Evolutionary conservation across 2,888 invertebrate species (phyloP).

Genomic region (Acholoe squamosa): DNA sequence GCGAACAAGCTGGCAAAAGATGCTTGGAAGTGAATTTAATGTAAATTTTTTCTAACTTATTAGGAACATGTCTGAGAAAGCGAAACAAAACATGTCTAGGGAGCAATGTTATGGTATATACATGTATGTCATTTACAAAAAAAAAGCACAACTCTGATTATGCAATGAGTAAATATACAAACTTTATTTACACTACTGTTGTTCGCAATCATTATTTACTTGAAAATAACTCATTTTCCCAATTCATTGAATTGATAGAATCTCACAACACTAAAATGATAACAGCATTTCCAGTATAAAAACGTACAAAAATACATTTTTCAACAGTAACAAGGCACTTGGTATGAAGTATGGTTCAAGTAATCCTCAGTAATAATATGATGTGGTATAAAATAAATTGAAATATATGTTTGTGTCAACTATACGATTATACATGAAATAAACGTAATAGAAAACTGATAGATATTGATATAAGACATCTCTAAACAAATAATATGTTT

Average conservation of each 20-base stretch:
- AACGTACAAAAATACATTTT: slow-evolving; percentile 9
- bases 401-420: too few relatives aligned
- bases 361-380: neutral
- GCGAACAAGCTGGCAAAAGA: too few relatives aligned
- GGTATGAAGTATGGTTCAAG: neutral
- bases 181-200: slow-evolving; percentile 8
- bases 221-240: neutral
- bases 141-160: neutral
- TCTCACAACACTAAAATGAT: neutral
- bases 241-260: neutral
- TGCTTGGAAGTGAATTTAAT: too few relatives aligned
- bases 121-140: neutral
- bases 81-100: neutral
- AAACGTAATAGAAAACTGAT: too few relatives aligned
- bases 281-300: neutral
- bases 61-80: too few relatives aligned
- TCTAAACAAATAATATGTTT: too few relatives aligned
- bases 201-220: slow-evolving; percentile 18
- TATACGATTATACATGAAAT: too few relatives aligned
- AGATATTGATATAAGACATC: too few relatives aligned
- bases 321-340: slow-evolving; percentile 23
- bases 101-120: neutral
- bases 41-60: too few relatives aligned
- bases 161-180: slow-evolving; percentile 28
- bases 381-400: too few relatives aligned